phyloP scores from a whole-genome alignment of 1,140 invertebrate genomes.

The Eriocheir sinensis region DNA sequence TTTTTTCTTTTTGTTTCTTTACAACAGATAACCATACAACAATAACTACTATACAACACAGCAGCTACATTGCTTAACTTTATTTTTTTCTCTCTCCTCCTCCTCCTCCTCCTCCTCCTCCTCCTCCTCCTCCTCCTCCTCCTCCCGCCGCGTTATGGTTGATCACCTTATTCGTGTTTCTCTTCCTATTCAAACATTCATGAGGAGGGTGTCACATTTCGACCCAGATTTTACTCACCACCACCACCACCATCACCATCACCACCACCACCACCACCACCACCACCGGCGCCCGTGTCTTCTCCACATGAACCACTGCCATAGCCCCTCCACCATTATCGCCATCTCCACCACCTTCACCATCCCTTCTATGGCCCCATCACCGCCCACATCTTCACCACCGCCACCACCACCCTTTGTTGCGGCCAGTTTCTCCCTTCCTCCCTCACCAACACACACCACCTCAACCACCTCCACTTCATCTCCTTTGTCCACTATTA shows the following conservation, averaged over 20 bases:
- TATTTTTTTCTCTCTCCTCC: not conserved
- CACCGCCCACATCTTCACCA: not conserved
- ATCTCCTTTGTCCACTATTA: not conserved
- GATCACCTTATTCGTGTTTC: not conserved
- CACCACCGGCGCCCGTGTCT: not conserved
- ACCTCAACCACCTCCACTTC: not conserved
- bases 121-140: too few relatives aligned
- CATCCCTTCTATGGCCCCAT: not conserved
- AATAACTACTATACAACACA: too few relatives aligned
- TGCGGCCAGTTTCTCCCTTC: not conserved
- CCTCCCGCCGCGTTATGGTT: not conserved
- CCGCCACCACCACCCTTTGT: not conserved
- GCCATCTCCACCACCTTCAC: not conserved
- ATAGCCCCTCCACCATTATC: not conserved
- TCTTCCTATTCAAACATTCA: not conserved
- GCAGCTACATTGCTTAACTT: too few relatives aligned
- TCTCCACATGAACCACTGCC: not conserved
- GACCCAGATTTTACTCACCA: too few relatives aligned
- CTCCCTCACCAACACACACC: not conserved
- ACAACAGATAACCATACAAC: too few relatives aligned
- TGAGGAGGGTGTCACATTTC: not conserved
- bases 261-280: not conserved
- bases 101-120: not conserved
- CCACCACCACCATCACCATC: not conserved
- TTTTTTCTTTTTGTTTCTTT: too few relatives aligned